phyloP scores from a whole-genome alignment of 2,797 vertebrate species.

The Pampus argenteus region DNA sequence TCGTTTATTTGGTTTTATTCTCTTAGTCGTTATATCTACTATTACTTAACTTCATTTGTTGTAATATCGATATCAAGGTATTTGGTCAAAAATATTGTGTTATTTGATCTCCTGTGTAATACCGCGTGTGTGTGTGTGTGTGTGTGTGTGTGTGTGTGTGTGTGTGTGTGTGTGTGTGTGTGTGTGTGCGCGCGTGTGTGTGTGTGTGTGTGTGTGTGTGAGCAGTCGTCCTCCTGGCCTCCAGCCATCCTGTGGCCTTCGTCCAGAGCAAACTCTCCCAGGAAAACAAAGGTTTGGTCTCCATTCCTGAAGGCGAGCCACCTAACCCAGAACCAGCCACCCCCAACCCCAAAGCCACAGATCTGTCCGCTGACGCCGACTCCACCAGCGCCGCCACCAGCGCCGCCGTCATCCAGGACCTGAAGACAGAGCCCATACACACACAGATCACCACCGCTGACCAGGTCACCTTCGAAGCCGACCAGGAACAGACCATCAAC shows the following conservation, averaged over 20 bases:
- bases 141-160: background rate
- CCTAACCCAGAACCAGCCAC: slow-evolving; percentile 64
- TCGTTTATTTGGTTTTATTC: too few species aligned
- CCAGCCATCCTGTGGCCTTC: slow-evolving; percentile 88
- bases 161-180: background rate
- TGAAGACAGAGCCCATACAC: slow-evolving; percentile 70
- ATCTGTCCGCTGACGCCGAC: rapidly evolving
- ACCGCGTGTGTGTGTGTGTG: too few species aligned
- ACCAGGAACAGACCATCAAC: slow-evolving; percentile 79
- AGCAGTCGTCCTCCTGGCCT: slow-evolving; percentile 77
- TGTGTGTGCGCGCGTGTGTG: slow-evolving; percentile 17
- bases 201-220: background rate
- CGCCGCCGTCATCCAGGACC: slow-evolving; percentile 43
- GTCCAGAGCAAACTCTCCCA: slow-evolving; percentile 83
- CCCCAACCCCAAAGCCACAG: slow-evolving; percentile 51
- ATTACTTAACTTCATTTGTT: too few species aligned
- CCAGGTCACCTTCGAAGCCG: slow-evolving; percentile 70
- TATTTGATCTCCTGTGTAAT: too few species aligned
- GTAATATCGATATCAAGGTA: too few species aligned
- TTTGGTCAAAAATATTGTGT: too few species aligned
- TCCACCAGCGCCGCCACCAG: background rate
- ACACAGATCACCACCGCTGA: slow-evolving; percentile 18
- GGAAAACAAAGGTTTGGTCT: slow-evolving; percentile 61
- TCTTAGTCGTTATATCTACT: too few species aligned
- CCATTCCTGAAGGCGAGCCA: slow-evolving; percentile 59